Conservation (phyloP, 2,888 invertebrate genomes). For the Rhingia rostrata region DNA sequence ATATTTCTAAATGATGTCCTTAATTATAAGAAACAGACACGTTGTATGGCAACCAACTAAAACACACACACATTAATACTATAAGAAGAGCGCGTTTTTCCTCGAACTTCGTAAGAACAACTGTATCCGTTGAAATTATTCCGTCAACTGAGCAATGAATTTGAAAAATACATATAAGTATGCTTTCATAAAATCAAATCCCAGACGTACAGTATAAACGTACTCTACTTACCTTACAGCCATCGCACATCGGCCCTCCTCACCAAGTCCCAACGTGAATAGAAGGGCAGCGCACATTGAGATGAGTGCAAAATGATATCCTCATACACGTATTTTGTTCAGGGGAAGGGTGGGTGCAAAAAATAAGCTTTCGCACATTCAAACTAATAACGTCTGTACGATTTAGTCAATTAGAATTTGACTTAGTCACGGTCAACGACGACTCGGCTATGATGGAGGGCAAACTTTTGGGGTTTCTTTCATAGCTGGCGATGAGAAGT, state of each 20-base stretch:
- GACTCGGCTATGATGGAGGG: constrained; percentile 15
- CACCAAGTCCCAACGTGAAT: background rate
- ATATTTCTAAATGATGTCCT: constrained; percentile 11
- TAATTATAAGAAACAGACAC: constrained; percentile 23
- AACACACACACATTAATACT: constrained; percentile 6
- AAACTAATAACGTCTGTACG: constrained; percentile 44
- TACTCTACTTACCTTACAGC: constrained; percentile 31
- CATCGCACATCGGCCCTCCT: constrained; percentile 29
- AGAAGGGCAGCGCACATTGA: constrained; percentile 35
- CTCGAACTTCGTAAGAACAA: constrained; percentile 5
- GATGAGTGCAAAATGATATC: constrained; percentile 49
- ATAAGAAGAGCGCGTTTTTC: constrained; percentile 5
- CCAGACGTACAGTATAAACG: constrained; percentile 23
- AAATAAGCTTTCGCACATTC: constrained; percentile 49
- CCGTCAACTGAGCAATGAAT: constrained; percentile 53
- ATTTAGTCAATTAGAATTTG: constrained; percentile 58
- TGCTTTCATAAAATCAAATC: constrained; percentile 41
- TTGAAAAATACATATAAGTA: constrained; percentile 32
- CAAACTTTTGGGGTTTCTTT: constrained; percentile 66
- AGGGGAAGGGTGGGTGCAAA: background rate
- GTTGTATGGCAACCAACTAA: background rate
- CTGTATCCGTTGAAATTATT: constrained; percentile 53
- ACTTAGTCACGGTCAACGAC: constrained; percentile 51
- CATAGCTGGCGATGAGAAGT: constrained; percentile 34
- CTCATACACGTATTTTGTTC: background rate